Base-by-base conservation (phyloP, 2,797 vertebrate genomes). In the Kryptolebias ocellatus region DNA sequence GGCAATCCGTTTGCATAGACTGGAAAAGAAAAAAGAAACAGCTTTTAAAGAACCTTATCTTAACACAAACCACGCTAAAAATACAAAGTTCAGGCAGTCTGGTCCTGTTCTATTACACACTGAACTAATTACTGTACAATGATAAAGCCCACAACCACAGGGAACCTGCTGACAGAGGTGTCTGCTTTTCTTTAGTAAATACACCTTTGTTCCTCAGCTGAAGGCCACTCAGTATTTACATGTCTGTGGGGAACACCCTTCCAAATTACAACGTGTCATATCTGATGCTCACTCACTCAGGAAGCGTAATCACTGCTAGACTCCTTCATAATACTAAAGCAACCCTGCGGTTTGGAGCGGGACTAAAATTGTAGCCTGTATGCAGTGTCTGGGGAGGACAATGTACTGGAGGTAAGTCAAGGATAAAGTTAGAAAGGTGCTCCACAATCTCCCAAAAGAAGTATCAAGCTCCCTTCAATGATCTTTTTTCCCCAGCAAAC, bases 181-280 rank as follows among this genome's bases (percentile, higher is more conserved):
- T 76, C 76, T 86, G 80, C 67, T 74, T 47, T 28, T 70, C 58
- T 46, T 9, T 2, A 49, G 53, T 81, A 80, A 84, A 86, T 68
- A 81, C 80, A 77, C 68, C 78, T 84, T 76, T 73, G 78, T 9
- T 50, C 56, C 52, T 49, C 11, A 51, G 60, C 60, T 59, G 42
- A 65, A 60, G 64, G 65, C 24, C 10, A 27, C 62, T 79, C 52
- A n/a, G 67, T 76, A 65, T 85, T 86, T 87, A 80, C 24, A 51
- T 0, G 82, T 90, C 83, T 88, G 73, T 17, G 62, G 77, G 82
- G 71, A 83, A 90, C 88, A 81, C 87, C 90, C 88, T 67, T 45
- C 11, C 34, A 85, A 90, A 92, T 88, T 83, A 86, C 58, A 56
- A 66, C 6, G 72, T 81, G 74, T 62, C 72, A 59, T 52, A 54